These are phyloP conservation scores for Perithous albicinctus DNA, from an alignment of 2,888 invertebrate species.

Conservation along the genomic window DNA sequence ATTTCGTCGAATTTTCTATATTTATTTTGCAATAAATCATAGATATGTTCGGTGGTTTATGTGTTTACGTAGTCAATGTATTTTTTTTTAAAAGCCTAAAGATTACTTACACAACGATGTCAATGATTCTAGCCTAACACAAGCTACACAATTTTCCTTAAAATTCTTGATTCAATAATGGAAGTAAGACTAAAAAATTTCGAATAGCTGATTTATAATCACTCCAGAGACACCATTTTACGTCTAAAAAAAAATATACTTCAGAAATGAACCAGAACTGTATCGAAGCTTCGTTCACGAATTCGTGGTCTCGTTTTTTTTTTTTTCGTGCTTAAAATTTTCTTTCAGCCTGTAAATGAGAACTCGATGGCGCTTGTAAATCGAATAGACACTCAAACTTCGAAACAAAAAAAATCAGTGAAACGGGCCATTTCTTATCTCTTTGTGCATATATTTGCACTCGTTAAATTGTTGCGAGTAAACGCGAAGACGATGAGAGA, in stretches of 20 bases:
- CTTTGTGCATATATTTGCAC: conserved; percentile 20
- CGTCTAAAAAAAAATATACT: background rate
- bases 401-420: background rate
- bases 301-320: background rate
- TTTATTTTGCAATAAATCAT: too few relatives aligned
- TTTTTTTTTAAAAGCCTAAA: too few relatives aligned
- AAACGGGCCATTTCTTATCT: conserved; percentile 7
- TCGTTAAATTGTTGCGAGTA: conserved; percentile 10
- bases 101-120: conserved; percentile 54
- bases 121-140: conserved; percentile 40
- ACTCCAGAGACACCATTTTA: background rate
- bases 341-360: background rate
- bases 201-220: background rate
- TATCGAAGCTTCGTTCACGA: background rate
- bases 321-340: background rate
- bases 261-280: background rate
- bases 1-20: background rate
- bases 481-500: background rate
- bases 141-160: too few relatives aligned
- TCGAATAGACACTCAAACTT: background rate
- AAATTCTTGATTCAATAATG: too few relatives aligned
- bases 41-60: too few relatives aligned
- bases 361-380: background rate
- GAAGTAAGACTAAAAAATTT: too few relatives aligned
- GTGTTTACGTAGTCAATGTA: too few relatives aligned